A percentile compares a stretch with the other conserved stretches of the same genome.
phyloP scores from a whole-genome alignment of 2,888 invertebrate species.

The Acrocyrtus sp. region DNA sequence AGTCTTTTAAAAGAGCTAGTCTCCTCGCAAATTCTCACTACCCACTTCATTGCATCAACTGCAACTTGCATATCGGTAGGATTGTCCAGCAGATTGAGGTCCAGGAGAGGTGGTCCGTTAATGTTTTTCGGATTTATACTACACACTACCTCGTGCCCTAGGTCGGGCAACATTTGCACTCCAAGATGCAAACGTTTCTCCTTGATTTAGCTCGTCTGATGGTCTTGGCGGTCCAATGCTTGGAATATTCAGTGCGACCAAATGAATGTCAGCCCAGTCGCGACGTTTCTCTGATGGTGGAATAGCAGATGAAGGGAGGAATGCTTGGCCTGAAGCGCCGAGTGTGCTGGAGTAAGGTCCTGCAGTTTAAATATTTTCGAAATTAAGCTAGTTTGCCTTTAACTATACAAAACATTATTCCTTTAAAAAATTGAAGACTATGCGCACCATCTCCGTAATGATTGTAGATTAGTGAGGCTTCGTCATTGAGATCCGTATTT shows the following conservation, averaged over 20 bases:
- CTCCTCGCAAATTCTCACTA: neutral
- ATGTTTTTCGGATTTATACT: neutral
- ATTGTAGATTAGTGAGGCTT: neutral
- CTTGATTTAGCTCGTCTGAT: neutral
- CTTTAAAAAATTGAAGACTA: neutral
- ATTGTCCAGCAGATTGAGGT: neutral
- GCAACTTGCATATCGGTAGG: neutral
- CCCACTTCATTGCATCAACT: neutral
- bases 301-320: neutral
- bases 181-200: neutral
- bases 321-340: slow-evolving; percentile 16
- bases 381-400: neutral
- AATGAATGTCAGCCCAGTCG: slow-evolving; percentile 15
- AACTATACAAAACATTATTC: neutral
- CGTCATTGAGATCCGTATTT: neutral
- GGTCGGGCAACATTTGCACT: neutral
- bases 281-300: neutral
- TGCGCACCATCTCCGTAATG: neutral
- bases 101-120: neutral
- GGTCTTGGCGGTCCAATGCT: neutral
- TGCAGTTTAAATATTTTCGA: too few relatives aligned
- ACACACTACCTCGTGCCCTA: slow-evolving; percentile 1
- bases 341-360: neutral
- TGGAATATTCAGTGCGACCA: neutral
- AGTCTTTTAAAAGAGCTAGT: neutral